Evolutionary conservation across 2,113 vertebrate genomes (phyloP).

Genomic region (Rhinopomastus cyanomelas): DNA sequence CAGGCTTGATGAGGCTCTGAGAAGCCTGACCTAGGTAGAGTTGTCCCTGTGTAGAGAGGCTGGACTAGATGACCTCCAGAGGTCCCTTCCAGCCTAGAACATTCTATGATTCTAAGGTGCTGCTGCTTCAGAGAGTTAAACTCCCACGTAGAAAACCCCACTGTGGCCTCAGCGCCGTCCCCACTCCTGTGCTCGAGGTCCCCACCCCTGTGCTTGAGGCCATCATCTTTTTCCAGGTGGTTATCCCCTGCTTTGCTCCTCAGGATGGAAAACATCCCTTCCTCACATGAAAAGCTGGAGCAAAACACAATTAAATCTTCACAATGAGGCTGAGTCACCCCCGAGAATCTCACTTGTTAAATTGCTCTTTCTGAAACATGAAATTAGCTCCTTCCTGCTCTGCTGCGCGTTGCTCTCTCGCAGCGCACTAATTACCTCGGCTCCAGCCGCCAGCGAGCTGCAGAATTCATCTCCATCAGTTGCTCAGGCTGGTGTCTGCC

Average conservation of each 20-base stretch:
- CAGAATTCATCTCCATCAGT: neutral
- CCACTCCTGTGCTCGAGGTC: neutral
- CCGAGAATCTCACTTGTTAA: neutral
- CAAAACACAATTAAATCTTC: neutral
- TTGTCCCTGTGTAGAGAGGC: too few species aligned
- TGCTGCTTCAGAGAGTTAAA: too few species aligned
- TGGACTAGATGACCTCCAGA: too few species aligned
- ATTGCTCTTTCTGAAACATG: constrained; percentile 11
- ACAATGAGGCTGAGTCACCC: neutral
- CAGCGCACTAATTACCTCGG: neutral
- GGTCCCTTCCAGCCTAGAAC: too few species aligned
- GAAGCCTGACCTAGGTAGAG: too few species aligned
- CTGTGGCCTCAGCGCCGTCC: neutral
- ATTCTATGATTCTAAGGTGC: too few species aligned
- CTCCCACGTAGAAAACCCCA: too few species aligned
- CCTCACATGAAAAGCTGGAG: too few species aligned
- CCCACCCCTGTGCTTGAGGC: neutral
- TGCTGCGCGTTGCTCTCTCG: constrained; percentile 2
- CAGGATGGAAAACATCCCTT: neutral
- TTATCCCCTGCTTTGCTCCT: neutral
- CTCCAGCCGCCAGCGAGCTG: neutral
- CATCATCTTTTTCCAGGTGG: neutral
- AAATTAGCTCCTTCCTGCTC: constrained; percentile 10
- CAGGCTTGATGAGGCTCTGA: too few species aligned
- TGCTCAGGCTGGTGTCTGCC: neutral